Evolutionary conservation across 2,888 invertebrate species (phyloP).

Genomic region (Megastigmus dorsalis): DNA sequence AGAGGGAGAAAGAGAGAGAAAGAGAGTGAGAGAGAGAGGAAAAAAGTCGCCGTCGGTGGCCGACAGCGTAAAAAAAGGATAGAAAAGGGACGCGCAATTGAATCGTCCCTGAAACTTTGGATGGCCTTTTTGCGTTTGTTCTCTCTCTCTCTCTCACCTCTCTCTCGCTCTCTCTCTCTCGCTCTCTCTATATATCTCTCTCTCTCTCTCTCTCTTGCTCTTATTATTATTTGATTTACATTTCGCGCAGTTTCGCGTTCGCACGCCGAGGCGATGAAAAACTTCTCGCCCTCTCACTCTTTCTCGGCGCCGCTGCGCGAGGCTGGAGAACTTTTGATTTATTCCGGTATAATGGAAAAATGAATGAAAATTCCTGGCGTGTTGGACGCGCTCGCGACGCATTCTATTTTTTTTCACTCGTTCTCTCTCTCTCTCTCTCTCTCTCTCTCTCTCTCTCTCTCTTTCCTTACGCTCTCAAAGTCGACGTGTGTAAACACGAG

Average conservation of each 20-base stretch:
- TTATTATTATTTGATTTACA: constrained; percentile 56
- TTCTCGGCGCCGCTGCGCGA: not conserved
- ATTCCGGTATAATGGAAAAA: constrained; percentile 52
- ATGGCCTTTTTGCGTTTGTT: constrained; percentile 35
- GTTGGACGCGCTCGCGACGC: not conserved
- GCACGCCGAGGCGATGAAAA: constrained; percentile 38
- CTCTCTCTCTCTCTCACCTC: constrained; percentile 6
- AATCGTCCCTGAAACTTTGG: constrained; percentile 48
- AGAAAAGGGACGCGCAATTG: constrained; percentile 32
- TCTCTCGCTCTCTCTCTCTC: not conserved
- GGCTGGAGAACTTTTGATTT: constrained; percentile 52
- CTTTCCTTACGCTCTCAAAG: not conserved
- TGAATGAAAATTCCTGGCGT: constrained; percentile 46
- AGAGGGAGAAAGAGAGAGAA: constrained; percentile 18
- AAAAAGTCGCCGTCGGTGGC: constrained; percentile 4
- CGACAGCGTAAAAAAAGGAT: not conserved
- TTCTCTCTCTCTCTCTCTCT: not conserved
- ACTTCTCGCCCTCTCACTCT: too few relatives aligned
- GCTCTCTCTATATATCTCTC: not conserved
- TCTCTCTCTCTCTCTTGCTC: constrained; percentile 4
- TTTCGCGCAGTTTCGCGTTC: constrained; percentile 44
- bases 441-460: not conserved
- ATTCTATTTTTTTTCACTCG: not conserved
- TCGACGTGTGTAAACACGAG: constrained; percentile 43
- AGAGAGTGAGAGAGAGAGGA: too few relatives aligned